Evolutionary conservation across 2,797 vertebrate genomes (phyloP), one percentile per base, ranked within the genome.

Genomic region (Pangasius larnaudii): DNA sequence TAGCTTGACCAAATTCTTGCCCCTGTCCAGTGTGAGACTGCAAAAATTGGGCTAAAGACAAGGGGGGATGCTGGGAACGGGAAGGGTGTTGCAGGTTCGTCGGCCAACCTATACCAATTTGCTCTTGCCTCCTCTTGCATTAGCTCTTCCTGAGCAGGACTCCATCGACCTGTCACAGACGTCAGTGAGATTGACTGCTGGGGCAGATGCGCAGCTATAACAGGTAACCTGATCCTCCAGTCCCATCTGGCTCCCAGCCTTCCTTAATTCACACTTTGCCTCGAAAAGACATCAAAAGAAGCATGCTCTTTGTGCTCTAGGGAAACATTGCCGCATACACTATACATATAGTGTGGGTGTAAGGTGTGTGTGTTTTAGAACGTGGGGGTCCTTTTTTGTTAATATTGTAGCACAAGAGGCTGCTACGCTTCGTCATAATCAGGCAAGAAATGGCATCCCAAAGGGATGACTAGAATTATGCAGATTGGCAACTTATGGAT

Each of bases 191-290:
- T 98, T 97, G 97, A 98, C 97, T 97, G 96, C 95, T 96, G 96
- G 93, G 97, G 96, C 97, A 98, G 97, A 98, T 98, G 97, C 97
- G 95, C 96, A 89, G 94, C 96, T 97, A 95, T 97, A 97, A 96
- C 97, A 97, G 97, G 97, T 97, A 98, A 98, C 97, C 96, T 95
- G 97, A 98, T 97, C 96, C 97, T 96, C 95, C 95, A 96, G 96
- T 95, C 96, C 97, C 97, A 98, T 98, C 97, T 98, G 97, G 97
- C 96, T 97, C 95, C 94, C 94, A 96, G 96, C 96, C 96, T 95
- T 96, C 96, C 96, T 97, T 96, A 97, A 97, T 97, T 98, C 97
- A 97, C 97, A 98, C 97, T 96, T 97, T 93, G 93, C 95, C 94
- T 82, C 95, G 95, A 96, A 96, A 97, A 96, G 95, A 96, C 95